Base-by-base conservation (phyloP, 2,113 vertebrate genomes). In the Paradoxurus hermaphroditus region DNA sequence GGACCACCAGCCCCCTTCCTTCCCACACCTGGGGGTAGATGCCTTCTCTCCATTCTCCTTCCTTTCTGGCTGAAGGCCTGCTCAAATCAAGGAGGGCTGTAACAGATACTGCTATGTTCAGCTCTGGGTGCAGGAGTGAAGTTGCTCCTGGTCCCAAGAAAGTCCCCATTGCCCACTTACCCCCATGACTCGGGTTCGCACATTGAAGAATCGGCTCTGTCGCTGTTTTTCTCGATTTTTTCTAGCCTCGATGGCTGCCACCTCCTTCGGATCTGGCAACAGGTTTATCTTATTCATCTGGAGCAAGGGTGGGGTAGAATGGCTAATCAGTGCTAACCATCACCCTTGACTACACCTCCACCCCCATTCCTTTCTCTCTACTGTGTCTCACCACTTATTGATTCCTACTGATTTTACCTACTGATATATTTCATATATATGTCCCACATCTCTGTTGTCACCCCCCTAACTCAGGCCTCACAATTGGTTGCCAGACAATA, bases 281-380 rank as follows among this genome's bases (percentile, higher is more conserved):
- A 98, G 63, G 95, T 99, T 98, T 95, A 98, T 65, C 92, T 98
- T 99, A 97, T 98, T 98, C 99, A 99, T 99, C 95, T 96, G 56
- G 75, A 97, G 72, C 86, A 91, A 94, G 15, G 19, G 68, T 39
- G n/a, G 96, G 16, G 44, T 86, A 10, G 83, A 92, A 95, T 89
- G 85, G 21, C 31, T 39, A 36, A 25, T 97, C 39, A 93, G 59
- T 94, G 51, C 39, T 77, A 23, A 90, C 65, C 63, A 73, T 27
- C 77, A 31, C 87, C n/a, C 77, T 67, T 79, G 62, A 85, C 36
- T 46, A 67, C 18, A 82, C 34, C 0, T 11, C 15, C 4, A 15
- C 27, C 46, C 72, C 49, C 27, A 51, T 73, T 78, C 78, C 36
- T 92, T 97, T 89, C 39, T 96, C 49, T 44, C 27, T 49, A 70